phyloP scores from a whole-genome alignment of 2,888 invertebrate species.

The Drosophila greeni region DNA sequence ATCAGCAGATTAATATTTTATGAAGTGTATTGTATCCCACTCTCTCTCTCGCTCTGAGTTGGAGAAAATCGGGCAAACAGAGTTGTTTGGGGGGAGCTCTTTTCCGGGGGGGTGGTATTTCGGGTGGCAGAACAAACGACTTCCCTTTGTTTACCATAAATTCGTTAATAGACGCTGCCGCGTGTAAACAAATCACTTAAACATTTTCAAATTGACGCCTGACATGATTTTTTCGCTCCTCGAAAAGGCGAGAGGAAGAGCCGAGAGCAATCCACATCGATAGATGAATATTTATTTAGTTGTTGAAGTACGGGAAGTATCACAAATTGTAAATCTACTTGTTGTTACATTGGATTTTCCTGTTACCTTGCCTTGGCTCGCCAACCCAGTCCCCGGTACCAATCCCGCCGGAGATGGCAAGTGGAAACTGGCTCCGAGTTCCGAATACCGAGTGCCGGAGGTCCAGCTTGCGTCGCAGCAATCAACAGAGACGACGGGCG shows the following conservation, averaged over 20 bases:
- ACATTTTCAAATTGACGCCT: constrained; percentile 75
- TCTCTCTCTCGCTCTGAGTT: constrained; percentile 23
- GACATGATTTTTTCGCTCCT: constrained; percentile 67
- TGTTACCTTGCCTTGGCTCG: constrained; percentile 31
- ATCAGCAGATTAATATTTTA: constrained; percentile 74
- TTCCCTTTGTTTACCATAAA: constrained; percentile 75
- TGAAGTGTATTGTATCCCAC: constrained; percentile 68
- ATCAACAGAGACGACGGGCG: constrained; percentile 2
- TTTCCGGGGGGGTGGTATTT: neutral
- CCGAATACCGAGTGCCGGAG: constrained; percentile 20
- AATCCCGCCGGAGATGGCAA: constrained; percentile 34
- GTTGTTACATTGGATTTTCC: constrained; percentile 49
- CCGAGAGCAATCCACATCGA: constrained; percentile 37
- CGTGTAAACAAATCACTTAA: constrained; percentile 78
- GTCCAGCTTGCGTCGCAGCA: constrained; percentile 25
- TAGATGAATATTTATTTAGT: constrained; percentile 73
- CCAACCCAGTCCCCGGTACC: constrained; percentile 5
- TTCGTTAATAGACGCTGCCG: constrained; percentile 75
- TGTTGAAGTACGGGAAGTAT: constrained; percentile 69
- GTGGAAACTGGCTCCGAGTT: constrained; percentile 35
- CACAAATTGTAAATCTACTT: constrained; percentile 71
- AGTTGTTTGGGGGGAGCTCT: neutral
- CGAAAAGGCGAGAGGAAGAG: constrained; percentile 11
- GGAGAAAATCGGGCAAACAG: constrained; percentile 28
- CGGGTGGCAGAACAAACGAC: constrained; percentile 67